Evolutionary conservation across 1,140 invertebrate genomes (phyloP).

Genomic region (Papilio polytes): DNA sequence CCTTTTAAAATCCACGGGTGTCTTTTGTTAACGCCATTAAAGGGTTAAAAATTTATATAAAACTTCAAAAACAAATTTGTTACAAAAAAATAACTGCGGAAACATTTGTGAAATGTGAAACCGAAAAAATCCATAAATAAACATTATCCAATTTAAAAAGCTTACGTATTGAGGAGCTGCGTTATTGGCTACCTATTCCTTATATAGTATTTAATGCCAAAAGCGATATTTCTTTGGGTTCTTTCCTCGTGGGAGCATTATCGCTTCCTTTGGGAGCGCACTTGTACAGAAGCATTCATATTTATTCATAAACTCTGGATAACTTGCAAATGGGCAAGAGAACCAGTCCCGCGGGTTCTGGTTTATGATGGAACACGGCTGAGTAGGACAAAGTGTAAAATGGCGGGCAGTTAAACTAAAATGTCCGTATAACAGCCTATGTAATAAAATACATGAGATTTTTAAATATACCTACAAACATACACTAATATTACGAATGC

Average conservation of each 20-base stretch:
- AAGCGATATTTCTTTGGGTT: constrained; percentile 34
- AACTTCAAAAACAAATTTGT: constrained; percentile 18
- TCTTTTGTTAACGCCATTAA: constrained; percentile 11
- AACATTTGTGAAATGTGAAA: constrained; percentile 4
- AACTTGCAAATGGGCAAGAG: constrained; percentile 36
- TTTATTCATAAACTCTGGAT: constrained; percentile 42
- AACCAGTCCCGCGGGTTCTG: constrained; percentile 33
- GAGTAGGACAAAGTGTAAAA: constrained; percentile 39
- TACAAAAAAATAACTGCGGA: background rate
- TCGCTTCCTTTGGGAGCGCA: constrained; percentile 23
- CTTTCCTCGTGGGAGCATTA: constrained; percentile 25
- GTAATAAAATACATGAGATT: background rate
- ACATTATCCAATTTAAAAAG: constrained; percentile 31
- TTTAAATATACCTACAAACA: no score
- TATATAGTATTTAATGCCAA: constrained; percentile 39
- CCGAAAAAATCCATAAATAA: constrained; percentile 37
- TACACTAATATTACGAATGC: no score
- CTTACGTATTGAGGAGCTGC: constrained; percentile 17
- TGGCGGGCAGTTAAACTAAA: constrained; percentile 34
- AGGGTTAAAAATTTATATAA: background rate
- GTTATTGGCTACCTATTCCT: constrained; percentile 19
- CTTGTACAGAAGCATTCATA: constrained; percentile 38
- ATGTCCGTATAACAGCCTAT: background rate
- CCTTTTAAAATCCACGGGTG: background rate
- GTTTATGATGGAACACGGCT: constrained; percentile 34